phyloP scores from a whole-genome alignment of 2,888 invertebrate species.

The Gnatocerus cornutus region DNA sequence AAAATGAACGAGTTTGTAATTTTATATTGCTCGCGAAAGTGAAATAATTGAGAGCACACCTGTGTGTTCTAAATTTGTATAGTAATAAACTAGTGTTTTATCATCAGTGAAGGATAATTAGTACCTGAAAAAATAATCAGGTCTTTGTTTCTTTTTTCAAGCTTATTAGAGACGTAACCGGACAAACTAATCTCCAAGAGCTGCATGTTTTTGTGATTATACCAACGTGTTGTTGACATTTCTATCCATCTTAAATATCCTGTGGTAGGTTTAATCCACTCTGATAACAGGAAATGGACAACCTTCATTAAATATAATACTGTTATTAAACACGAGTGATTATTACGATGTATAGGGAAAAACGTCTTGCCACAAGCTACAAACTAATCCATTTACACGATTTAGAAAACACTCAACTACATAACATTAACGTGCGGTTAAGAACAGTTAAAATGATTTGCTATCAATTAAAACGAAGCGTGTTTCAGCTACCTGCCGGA shows the following conservation, averaged over 20 bases:
- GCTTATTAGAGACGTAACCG: too few relatives aligned
- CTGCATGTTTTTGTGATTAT: not conserved
- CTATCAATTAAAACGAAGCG: constrained; percentile 37
- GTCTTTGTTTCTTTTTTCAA: too few relatives aligned
- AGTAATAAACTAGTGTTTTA: too few relatives aligned
- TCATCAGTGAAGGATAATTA: too few relatives aligned
- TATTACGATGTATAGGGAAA: constrained; percentile 12
- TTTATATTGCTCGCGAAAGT: constrained; percentile 7
- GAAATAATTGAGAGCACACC: too few relatives aligned
- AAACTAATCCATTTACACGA: constrained; percentile 17
- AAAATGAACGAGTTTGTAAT: too few relatives aligned
- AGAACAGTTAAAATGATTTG: constrained; percentile 40
- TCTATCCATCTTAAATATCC: constrained; percentile 20
- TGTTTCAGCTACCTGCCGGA: constrained; percentile 29
- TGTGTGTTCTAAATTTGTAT: too few relatives aligned
- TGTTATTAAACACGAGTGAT: constrained; percentile 27
- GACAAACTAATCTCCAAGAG: too few relatives aligned
- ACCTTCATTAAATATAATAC: constrained; percentile 21
- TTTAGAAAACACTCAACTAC: constrained; percentile 24
- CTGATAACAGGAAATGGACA: constrained; percentile 24
- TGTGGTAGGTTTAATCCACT: not conserved
- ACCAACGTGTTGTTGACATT: constrained; percentile 22
- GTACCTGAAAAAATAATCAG: too few relatives aligned
- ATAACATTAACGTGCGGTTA: constrained; percentile 20
- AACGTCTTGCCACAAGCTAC: constrained; percentile 30